Conservation (phyloP, 2,113 vertebrate genomes). For the Abramis brama region DNA sequence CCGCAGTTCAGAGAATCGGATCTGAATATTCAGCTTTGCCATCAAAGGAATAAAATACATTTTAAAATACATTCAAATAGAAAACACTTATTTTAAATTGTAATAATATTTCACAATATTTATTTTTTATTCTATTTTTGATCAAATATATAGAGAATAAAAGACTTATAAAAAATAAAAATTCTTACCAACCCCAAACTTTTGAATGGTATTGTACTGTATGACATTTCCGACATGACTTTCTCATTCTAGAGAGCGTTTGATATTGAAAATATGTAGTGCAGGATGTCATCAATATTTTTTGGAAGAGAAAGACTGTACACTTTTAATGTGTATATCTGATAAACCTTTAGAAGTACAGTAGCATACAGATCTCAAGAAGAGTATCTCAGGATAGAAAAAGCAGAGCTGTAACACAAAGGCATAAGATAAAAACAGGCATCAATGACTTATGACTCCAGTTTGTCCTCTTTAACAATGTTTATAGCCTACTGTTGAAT, state of each 20-base stretch:
- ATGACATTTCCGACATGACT: background rate
- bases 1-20: no score
- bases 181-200: background rate
- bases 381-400: conserved; percentile 31
- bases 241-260: background rate
- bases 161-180: background rate
- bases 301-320: background rate
- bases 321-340: background rate
- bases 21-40: background rate
- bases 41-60: background rate
- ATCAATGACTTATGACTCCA: conserved; percentile 40
- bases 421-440: conserved; percentile 44
- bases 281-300: background rate
- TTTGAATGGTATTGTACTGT: background rate
- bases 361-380: conserved; percentile 12
- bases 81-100: background rate
- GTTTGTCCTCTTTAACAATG: conserved; percentile 39
- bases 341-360: background rate
- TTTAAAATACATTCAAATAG: background rate
- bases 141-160: background rate
- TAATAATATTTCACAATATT: background rate
- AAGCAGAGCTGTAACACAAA: background rate
- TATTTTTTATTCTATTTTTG: background rate
- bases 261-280: background rate
- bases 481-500: conserved; percentile 49